phyloP scores from a whole-genome alignment of 2,113 vertebrate species.

The Notothenia coriiceps region DNA sequence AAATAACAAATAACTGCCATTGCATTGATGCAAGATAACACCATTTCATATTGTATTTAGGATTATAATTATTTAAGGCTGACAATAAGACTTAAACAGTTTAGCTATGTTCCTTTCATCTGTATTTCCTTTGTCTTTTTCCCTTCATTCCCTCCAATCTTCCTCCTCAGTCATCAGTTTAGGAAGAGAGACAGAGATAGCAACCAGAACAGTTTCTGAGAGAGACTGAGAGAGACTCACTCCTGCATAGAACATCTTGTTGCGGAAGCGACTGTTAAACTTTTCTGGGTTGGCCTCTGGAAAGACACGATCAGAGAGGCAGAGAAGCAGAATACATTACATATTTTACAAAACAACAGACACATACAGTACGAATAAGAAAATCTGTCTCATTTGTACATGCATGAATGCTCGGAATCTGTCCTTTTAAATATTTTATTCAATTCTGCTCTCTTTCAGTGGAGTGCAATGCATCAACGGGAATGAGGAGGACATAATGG shows the following conservation, averaged over 20 bases:
- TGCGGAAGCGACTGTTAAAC: slow-evolving; percentile 83
- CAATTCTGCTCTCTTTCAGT: slow-evolving; percentile 19
- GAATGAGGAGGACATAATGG: slow-evolving; percentile 5
- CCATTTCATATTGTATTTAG: not conserved
- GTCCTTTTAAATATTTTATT: slow-evolving; percentile 33
- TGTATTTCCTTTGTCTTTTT: not conserved
- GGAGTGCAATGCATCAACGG: slow-evolving; percentile 11
- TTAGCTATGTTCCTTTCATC: not conserved
- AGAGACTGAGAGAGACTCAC: slow-evolving; percentile 58
- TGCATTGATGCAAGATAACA: not conserved
- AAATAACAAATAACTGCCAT: no score
- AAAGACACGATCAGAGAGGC: slow-evolving; percentile 34
- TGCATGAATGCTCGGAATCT: not conserved
- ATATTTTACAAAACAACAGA: not conserved
- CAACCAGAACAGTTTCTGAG: not conserved
- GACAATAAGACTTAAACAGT: not conserved
- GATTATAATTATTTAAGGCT: not conserved
- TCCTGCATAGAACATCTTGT: slow-evolving; percentile 84
- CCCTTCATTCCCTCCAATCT: not conserved
- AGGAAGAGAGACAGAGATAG: not conserved
- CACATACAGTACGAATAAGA: not conserved
- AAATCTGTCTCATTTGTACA: not conserved
- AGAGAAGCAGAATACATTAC: slow-evolving; percentile 28
- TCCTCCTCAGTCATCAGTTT: not conserved
- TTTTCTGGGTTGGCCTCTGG: slow-evolving; percentile 82